Evolutionary conservation across 2,113 vertebrate genomes (phyloP), one percentile per base, ranked within the genome.

Genomic region (Scytalopus superciliaris): DNA sequence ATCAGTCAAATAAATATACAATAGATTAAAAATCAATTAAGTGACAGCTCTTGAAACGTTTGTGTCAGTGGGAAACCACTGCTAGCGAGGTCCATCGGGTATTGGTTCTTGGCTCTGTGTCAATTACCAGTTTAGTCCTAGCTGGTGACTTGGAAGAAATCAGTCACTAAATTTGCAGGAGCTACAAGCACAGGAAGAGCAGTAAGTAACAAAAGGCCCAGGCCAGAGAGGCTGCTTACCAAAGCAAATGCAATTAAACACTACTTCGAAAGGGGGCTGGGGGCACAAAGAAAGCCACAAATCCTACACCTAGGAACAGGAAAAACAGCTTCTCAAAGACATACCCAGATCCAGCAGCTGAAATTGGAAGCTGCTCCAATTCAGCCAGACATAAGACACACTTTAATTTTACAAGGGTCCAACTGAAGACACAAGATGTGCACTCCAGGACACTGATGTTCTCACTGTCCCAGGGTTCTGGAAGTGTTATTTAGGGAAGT

Each of bases 261-360:
- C 68, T 37, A 9, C 66, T 91, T 78, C 0, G 4, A 77, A 86
- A 76, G 24, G 17, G 13, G 7, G 35, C 59, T 0, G 2, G 44
- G 14, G 8, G 12, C 27, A 53, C 3, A 18, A 10, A 84, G 59
- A 92, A 79, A 84, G 45, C 47, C 83, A 94, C 79, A 78, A 81
- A 89, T 84, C 49, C 60, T 55, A 74, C 39, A 39, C 56, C 53
- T 6, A 84, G 33, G 50, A 90, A 93, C 55, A 77, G 40, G 76
- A 87, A 89, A 93, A 95, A 52, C 49, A 91, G 74, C 62, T 93
- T 89, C 76, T 80, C 69, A 87, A 78, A 95, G 73, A 84, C 35
- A 75, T 28, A 80, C 9, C 27, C 66, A 84, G 62, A 84, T 23
- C 25, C 84, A 84, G 57, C 25, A 50, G 68, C 66, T 84, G 77